Base-by-base conservation (phyloP, 2,888 invertebrate species). In the Actias luna region DNA sequence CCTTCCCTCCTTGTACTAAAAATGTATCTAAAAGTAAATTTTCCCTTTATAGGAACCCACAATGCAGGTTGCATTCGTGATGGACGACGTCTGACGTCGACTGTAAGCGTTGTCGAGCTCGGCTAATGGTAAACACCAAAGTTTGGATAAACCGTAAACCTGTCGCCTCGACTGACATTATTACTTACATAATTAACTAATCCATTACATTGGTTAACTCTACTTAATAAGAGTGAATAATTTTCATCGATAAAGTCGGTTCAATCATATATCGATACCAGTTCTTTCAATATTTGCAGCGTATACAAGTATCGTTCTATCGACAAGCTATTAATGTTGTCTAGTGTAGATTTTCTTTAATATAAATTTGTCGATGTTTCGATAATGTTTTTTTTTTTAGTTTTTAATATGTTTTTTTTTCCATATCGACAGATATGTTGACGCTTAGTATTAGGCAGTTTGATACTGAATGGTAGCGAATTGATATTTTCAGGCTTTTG, bases 31-130 rank as follows among this genome's bases (percentile, higher is more conserved):
- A 12, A 8, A 46, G n/a, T 2, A 22, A 22, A 5, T 22, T 46
- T 22, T 12, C 22, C 12, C 22, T 59, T 75, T 76, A 0, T 80
- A 92, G 92, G 90, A 88, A 80, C 84, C 89, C 89, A 89, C 91
- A 87, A 92, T 92, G 92, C 91, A 82, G 67, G 88, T 92, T 74
- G 92, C 92, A 88, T 92, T 92, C 76, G 92, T 92, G 91, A 84
- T 92, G 92, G 85, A 92, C 79, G 90, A 85, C 87, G 92, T 92
- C 70, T 92, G 86, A 92, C 83, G 84, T 85, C 82, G 78, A 64
- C 67, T 69, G 42, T 35, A 62, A 64, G 74, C 79, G 82, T 82
- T 76, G 76, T 42, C 42, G 18, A 18, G 22, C 22, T 7, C 22
- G 46, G 22, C 10, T 22, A 2, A 10, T 22, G 10, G 8, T 16